Evolutionary conservation across 2,888 invertebrate genomes (phyloP).

Genomic region (Cryptus viduatorius): DNA sequence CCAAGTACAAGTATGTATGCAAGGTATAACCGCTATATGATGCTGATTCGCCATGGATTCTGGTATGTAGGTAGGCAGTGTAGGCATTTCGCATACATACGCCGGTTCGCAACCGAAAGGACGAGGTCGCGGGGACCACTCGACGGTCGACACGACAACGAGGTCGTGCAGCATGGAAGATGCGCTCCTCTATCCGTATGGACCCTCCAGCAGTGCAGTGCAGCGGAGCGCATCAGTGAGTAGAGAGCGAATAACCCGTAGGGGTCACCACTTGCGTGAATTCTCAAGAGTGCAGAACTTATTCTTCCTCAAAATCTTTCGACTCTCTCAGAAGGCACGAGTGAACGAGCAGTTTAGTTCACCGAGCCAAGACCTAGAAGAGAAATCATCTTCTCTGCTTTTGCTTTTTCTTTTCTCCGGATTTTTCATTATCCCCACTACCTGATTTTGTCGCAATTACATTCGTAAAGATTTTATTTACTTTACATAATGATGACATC

Average conservation of each 20-base stretch:
- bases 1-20: conserved; percentile 31
- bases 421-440: conserved; percentile 19
- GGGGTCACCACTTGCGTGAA: conserved; percentile 61
- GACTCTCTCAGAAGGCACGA: conserved; percentile 21
- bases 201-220: conserved; percentile 30
- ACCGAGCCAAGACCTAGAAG: conserved; percentile 34
- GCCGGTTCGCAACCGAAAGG: conserved; percentile 56
- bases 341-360: conserved; percentile 22
- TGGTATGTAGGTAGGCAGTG: conserved; percentile 40
- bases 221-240: conserved; percentile 38
- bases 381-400: conserved; percentile 45
- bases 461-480: conserved; percentile 18
- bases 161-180: conserved; percentile 64
- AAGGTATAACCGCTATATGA: conserved; percentile 40
- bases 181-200: conserved; percentile 40
- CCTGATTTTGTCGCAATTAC: conserved; percentile 10
- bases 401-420: neutral
- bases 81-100: conserved; percentile 22
- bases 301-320: conserved; percentile 46
- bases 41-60: conserved; percentile 37
- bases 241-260: conserved; percentile 58
- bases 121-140: conserved; percentile 57
- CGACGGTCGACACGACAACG: conserved; percentile 59
- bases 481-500: conserved; percentile 13
- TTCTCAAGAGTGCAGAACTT: conserved; percentile 53